Base-by-base conservation (phyloP, 2,888 invertebrate species). In the Acleris literana region DNA sequence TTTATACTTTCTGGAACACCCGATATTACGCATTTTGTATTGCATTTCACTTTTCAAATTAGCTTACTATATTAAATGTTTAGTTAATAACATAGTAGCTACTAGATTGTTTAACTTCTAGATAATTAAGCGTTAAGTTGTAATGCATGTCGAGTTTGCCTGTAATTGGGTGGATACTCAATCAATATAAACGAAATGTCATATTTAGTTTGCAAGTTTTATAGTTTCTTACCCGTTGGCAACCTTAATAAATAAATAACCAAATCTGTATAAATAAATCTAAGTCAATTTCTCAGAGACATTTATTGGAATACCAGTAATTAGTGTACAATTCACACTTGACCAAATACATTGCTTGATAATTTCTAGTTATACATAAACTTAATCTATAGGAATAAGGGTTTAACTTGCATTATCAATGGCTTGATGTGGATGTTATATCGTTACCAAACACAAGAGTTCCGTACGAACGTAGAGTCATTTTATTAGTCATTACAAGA, bases 311-410 rank as follows among this genome's bases (percentile, higher is more conserved):
- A 48, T 11, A 48, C 29, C 18, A 17, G 18, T 46, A 58, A 25
- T 58, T 49, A 52, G 18, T 52, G 25, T 22, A 29, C 20, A 59
- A 59, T 49, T 49, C 17, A 49, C 49, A 18, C 18, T 29, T 49
- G 33, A 59, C 25, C 58, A 59, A 57, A 57, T 57, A 57, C 29
- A 25, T 17, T 17, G 13, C 20, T 25, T 20, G 59, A 59, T 59
- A 49, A 54, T 54, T 54, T 54, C 13, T 39, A 39, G 33, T 39
- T 25, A 39, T 13, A 55, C 22, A 43, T 55, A 43, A 43, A 22
- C 54, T 20, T 43, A 55, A 43, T 43, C 7, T 43, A 20, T 18
- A 49, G 7, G 20, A 43, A 55, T 55, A 43, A 22, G 20, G n/a
- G 20, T 9, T 49, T 22, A 20, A 43, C 25, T 16, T 25, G 49